Evolutionary conservation across 1,140 invertebrate genomes (phyloP), one percentile per base, ranked within the genome.

Genomic region (Cheumatopsyche charites): DNA sequence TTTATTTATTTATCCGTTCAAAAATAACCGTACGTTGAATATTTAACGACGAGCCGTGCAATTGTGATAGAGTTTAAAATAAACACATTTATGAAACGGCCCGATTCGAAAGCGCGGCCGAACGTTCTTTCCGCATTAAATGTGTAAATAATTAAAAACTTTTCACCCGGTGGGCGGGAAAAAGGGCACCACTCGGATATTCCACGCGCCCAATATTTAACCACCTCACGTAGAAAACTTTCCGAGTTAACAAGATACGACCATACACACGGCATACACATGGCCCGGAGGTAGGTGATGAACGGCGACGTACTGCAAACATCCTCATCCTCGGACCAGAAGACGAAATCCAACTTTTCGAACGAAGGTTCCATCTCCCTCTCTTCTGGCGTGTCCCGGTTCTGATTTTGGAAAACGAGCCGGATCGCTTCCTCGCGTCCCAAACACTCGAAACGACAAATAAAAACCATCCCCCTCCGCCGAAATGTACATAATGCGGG

Each of bases 201-300:
- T 52, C 47, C n/a, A 52, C 15, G 47, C 9, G 29, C 29, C 29
- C 47, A 52, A 52, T 19, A 52, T 52, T 52, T 52, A 52, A 52
- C 47, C 47, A 17, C 19, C 19, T 52, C 47, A 52, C 47, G 47
- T 52, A 15, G 47, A 52, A 52, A 52, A 52, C 47, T 52, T 52
- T 52, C 47, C 47, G 47, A 15, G 47, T 52, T 52, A 52, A 52
- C 47, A 52, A 52, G 47, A 52, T 19, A 19, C 47, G 47, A 19
- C 47, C 19, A 52, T 19, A 52, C 47, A 19, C 47, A 15, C 47
- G 15, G 47, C 47, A 52, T 52, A 52, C 9, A 19, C n/a, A 19
- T 52, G 29, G n/a, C n/a, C 29, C 9, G 29, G 29, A 36, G 29
- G 29, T 36, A 36, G 29, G 29, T 36, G 29, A 36, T 36, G 29